Base-by-base conservation (phyloP, 92 coral and sea anemone species). In the Palythoa grandis region DNA sequence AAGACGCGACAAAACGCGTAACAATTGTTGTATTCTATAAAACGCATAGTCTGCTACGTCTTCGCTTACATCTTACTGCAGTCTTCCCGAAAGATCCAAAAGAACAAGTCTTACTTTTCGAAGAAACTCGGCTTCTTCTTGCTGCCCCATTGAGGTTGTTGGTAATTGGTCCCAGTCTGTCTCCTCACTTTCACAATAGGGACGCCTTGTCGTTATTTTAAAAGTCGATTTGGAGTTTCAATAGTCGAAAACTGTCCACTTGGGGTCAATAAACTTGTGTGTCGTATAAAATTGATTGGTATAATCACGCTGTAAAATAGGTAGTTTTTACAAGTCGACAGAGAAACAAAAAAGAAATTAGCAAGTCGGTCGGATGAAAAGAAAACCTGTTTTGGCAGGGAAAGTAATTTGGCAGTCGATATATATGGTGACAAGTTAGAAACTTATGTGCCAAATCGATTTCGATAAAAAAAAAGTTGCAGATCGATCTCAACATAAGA, bases 1-100 rank as follows among this genome's bases (percentile, higher is more conserved):
- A 29, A 57, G 19, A 50, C 69, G 69, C 69, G 69, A 61, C 69
- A 22, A 86, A 43, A 72, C 78, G 85, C 66, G 83, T 19, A 71
- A 72, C 43, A 77, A 40, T 65, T 78, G 92, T 47, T 86, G 88
- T 54, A 90, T 39, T 53, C 88, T 23, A 35, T 77, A 29, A 29
- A 29, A 29, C 35, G 35, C 35, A 0, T 29, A 88, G 56, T 91
- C 89, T 9, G 86, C 82, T 35, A 83, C 88, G 83, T 87, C 88
- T 61, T 88, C 86, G 65, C 71, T 88, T 39, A 82, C 85, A 50
- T 83, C 93, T 77, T 91, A 76, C 77, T 83, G 86, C 37, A 91
- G 74, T 79, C 93, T 87, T 77, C 89, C 84, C 13, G 91, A 77
- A 29, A 91, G 78, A 75, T 91, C 93, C 35, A 91, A 63, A n/a